Base-by-base conservation (phyloP, 1,140 invertebrate species). In the Bombus waltoni region DNA sequence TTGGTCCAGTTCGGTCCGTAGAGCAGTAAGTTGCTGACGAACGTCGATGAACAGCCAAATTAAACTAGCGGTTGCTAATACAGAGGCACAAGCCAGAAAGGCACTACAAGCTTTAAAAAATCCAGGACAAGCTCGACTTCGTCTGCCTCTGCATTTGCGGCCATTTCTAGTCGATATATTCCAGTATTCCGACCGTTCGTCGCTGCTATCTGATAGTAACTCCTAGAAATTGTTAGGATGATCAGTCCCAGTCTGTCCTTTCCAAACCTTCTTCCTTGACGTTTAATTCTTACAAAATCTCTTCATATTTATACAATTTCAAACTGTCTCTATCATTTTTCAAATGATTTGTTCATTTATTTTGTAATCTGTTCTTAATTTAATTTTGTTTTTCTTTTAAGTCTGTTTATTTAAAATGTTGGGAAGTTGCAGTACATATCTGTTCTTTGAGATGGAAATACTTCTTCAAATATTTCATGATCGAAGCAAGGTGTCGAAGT, bases 41-140 rank as follows among this genome's bases (percentile, higher is more conserved):
- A 97, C 96, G 90, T 97, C 97, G 57, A 97, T 96, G 91, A 97
- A 97, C 8, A 97, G 95, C 96, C 97, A 97, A 82, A 97, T 95
- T 62, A 97, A 96, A 65, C 96, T 96, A 35, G 96, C 96, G 15
- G 97, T 97, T 53, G 96, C 96, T 5, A 97, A 95, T n/a, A 97
- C 95, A 86, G 96, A 96, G 8, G 96, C 96, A 87, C 96, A 96
- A 44, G 96, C 95, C 10, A 97, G 95, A 83, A 97, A 95, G 28
- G 96, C 96, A 42, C 96, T 96, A 87, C 96, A 97, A 22, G 96
- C 96, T 59, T 96, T 95, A 47, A 97, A 89, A 80, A 97, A 94
- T 72, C 95, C 94, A 3, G 94, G 93, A 89, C 95, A 96, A 53
- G 91, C 85, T 70, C 93, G 93, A 77, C 90, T 82, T 81, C 91